A percentile compares a stretch with the other conserved stretches of the same genome.
Evolutionary conservation across 1,140 invertebrate species (phyloP).

Genomic region (Drosophila littoralis): DNA sequence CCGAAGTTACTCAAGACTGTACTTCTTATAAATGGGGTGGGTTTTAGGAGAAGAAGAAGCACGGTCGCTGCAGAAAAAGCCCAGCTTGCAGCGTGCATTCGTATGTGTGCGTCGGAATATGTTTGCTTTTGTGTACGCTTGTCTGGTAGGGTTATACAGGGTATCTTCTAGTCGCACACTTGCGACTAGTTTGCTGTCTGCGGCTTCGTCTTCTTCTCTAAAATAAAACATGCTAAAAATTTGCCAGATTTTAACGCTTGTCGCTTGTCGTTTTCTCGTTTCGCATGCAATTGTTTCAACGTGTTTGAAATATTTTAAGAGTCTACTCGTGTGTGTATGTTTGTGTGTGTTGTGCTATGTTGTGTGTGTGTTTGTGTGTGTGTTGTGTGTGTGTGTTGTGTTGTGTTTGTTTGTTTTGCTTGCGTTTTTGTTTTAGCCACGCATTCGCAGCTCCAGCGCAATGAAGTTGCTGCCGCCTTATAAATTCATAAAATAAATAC

Average conservation of each 20-base stretch:
- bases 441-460: constrained; percentile 55
- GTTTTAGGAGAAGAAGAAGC: no score
- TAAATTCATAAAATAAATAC: constrained; percentile 60
- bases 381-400: constrained; percentile 4
- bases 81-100: no score
- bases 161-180: no score
- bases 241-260: constrained; percentile 65
- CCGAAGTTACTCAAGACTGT: no score
- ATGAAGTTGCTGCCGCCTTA: constrained; percentile 68
- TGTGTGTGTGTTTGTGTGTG: constrained; percentile 3
- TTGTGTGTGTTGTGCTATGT: constrained; percentile 12
- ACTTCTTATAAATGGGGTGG: no score
- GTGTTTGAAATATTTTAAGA: constrained; percentile 75
- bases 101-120: no score
- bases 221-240: constrained; percentile 62
- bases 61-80: no score
- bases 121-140: no score
- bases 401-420: constrained; percentile 60
- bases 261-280: constrained; percentile 33
- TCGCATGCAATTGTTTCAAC: constrained; percentile 69
- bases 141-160: no score
- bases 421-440: constrained; percentile 58
- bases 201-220: background rate
- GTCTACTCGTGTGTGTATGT: background rate
- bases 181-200: no score